A percentile compares a stretch with the other conserved stretches of the same genome.
Evolutionary conservation across 2,888 invertebrate species (phyloP).

Genomic region (Acanthosepion lycidas): DNA sequence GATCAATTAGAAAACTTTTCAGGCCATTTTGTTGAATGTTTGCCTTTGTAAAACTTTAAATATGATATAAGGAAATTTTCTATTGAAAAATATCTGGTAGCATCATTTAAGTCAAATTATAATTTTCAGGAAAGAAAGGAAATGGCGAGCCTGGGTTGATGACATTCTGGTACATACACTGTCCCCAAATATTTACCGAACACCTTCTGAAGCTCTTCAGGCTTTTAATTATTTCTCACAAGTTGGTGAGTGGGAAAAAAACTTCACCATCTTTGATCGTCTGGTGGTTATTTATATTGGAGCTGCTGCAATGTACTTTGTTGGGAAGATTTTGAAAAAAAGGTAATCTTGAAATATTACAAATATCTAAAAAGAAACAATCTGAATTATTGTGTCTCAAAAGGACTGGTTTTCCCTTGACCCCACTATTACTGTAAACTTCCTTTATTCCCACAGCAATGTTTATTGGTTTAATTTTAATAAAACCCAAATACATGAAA

Average conservation of each 20-base stretch:
- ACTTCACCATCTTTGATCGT: constrained; percentile 90
- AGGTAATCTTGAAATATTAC: constrained; percentile 77
- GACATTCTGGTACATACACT: constrained; percentile 90
- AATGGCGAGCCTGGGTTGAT: constrained; percentile 98
- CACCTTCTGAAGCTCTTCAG: constrained; percentile 86
- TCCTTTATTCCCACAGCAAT: no score
- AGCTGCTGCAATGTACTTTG: constrained; percentile 93
- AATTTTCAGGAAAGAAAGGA: constrained; percentile 86
- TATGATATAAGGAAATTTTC: not conserved
- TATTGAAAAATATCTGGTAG: not conserved
- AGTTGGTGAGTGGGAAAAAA: constrained; percentile 91
- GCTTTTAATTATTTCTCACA: constrained; percentile 96
- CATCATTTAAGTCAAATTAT: constrained; percentile 1
- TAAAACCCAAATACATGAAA: no score
- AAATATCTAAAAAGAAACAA: not conserved
- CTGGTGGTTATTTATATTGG: constrained; percentile 92
- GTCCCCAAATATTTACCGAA: constrained; percentile 97
- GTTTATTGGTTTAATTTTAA: no score
- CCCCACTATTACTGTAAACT: no score
- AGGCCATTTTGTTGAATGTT: no score
- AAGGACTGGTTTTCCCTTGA: no score
- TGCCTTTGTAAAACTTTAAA: no score
- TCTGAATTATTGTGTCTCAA: no score
- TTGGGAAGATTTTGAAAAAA: constrained; percentile 90
- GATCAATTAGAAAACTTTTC: no score